Base-by-base conservation (phyloP, 2,113 vertebrate species). In the Neolamprologus sp. region DNA sequence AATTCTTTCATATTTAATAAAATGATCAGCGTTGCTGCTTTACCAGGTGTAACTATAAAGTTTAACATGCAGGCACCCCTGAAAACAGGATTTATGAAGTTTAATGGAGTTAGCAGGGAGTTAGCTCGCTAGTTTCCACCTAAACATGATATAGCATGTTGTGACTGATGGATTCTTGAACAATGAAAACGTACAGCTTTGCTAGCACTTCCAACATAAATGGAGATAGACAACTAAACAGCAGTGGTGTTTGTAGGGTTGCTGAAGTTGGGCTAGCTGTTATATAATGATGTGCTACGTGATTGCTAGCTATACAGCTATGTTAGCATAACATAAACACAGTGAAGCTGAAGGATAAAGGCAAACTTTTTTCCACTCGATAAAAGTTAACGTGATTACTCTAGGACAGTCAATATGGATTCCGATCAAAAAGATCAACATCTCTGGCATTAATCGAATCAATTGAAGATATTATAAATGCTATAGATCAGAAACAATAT, bases 141-240 rank as follows among this genome's bases (percentile, higher is more conserved):
- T 26, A 26, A 57, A 26, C 12, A 57, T 14, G n/a, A 57, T 26
- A 26, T 57, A 57, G 2, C 21, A 57, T 14, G 12, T 57, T 26
- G 12, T 14, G 3, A 14, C 21, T 57, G 21, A 57, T 26, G 11
- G 12, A 55, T 55, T 55, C 1, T 10, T 54, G 53, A 55, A 26
- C 0, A 0, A 54, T 23, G 0, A 0, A 3, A 26, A 26, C 0
- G 11, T 55, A 55, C 2, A 55, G 21, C 54, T 55, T 2, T 26
- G 21, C 12, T 57, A 14, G 4, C 54, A 57, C 54, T 26, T 14
- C 21, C 7, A 12, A 57, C 54, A 57, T 26, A 5, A 55, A 55
- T 0, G 21, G 4, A 26, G 21, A 26, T 21, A 5, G 11, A 7
- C 2, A 55, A 55, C 21, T 14, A 8, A 57, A 57, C 54, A 26